These are phyloP conservation scores for Drosophila sechellia DNA, from an alignment of 1,140 invertebrate genomes.

Conservation along the genomic window DNA sequence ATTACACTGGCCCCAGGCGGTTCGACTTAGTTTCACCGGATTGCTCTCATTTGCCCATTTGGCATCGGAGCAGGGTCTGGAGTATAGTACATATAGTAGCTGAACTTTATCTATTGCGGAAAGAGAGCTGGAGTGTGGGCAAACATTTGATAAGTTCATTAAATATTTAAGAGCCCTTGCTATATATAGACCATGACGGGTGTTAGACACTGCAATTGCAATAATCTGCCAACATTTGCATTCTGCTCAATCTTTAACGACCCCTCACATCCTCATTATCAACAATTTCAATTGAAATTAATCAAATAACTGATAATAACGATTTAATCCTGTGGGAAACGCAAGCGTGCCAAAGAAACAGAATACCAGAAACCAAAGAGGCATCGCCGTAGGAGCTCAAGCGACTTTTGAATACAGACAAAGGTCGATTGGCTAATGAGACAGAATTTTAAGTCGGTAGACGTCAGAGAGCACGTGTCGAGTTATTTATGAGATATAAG, in stretches of 20 bases:
- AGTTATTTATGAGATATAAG: constrained; percentile 31
- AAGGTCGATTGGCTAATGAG: constrained; percentile 5
- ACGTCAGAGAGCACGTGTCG: constrained; percentile 46
- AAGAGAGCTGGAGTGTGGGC: constrained; percentile 13
- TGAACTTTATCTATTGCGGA: constrained; percentile 49
- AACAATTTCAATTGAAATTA: constrained; percentile 44
- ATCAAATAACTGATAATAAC: constrained; percentile 31
- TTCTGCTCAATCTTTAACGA: constrained; percentile 31
- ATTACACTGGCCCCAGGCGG: constrained; percentile 49
- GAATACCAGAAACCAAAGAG: constrained; percentile 9
- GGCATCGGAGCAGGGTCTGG: constrained; percentile 7
- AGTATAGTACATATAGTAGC: constrained; percentile 1
- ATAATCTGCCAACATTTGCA: constrained; percentile 36
- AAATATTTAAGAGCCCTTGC: constrained; percentile 34
- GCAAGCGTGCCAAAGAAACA: neutral
- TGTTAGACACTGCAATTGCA: constrained; percentile 21
- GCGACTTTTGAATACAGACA: constrained; percentile 19
- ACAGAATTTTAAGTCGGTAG: neutral
- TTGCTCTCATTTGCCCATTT: constrained; percentile 45
- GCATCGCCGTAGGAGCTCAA: neutral
- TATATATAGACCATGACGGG: constrained; percentile 30
- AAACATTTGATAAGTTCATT: constrained; percentile 47
- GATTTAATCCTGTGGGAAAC: constrained; percentile 23
- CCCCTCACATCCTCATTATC: constrained; percentile 42
- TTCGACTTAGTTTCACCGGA: constrained; percentile 45